Evolutionary conservation across 2,888 invertebrate species (phyloP).

Genomic region (Linyphia triangularis): DNA sequence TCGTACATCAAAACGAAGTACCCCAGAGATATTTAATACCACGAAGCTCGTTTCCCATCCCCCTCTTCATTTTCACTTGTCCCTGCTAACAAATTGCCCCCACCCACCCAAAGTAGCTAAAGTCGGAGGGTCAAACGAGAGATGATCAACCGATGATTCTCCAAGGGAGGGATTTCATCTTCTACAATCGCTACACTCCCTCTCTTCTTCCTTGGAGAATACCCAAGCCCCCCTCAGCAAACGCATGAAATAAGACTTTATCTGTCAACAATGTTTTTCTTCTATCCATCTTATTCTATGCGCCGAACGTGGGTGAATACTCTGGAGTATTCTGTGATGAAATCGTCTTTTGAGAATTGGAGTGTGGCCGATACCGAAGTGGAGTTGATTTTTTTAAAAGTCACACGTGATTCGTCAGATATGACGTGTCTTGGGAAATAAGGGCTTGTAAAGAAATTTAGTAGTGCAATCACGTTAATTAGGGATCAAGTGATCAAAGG

Average conservation of each 20-base stretch:
- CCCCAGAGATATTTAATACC: background rate
- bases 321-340: slow-evolving; percentile 38
- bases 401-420: slow-evolving; percentile 16
- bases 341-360: slow-evolving; percentile 42
- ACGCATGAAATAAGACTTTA: slow-evolving; percentile 51
- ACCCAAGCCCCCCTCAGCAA: background rate
- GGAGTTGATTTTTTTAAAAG: background rate
- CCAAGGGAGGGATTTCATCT: slow-evolving; percentile 22
- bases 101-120: slow-evolving; percentile 46
- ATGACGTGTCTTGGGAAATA: background rate
- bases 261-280: slow-evolving; percentile 52
- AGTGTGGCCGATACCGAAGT: slow-evolving; percentile 1
- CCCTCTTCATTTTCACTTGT: slow-evolving; percentile 10
- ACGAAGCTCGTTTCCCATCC: background rate
- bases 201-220: slow-evolving; percentile 7
- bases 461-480: background rate
- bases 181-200: slow-evolving; percentile 5
- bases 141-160: slow-evolving; percentile 33
- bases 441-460: background rate
- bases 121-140: slow-evolving; percentile 10
- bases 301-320: slow-evolving; percentile 4
- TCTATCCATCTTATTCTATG: background rate
- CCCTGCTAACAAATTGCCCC: slow-evolving; percentile 30
- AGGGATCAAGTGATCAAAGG: background rate
- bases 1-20: background rate